Evolutionary conservation across 2,888 invertebrate species (phyloP).

Genomic region (Xestia sexstrigata): DNA sequence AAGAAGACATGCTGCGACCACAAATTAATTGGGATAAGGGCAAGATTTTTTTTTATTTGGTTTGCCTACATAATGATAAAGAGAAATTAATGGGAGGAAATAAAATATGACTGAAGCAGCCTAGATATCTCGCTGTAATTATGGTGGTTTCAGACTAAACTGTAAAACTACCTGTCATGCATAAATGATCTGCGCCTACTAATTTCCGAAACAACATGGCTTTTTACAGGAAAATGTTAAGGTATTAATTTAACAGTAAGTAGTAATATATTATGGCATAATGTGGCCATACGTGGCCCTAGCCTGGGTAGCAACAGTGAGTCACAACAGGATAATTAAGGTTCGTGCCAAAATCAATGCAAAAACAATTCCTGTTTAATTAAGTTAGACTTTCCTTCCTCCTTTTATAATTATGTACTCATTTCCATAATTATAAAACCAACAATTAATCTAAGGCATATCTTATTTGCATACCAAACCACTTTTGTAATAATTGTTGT

Average conservation of each 20-base stretch:
- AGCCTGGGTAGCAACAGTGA: not conserved
- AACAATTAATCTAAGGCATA: not conserved
- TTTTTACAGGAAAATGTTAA: slow-evolving; percentile 14
- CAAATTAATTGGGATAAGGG: too few species aligned
- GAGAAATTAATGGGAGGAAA: too few species aligned
- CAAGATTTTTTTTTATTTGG: too few species aligned
- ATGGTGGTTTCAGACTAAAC: not conserved
- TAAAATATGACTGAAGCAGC: not conserved
- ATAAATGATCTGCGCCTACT: not conserved
- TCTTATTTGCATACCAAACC: not conserved
- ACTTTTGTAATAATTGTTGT: not conserved
- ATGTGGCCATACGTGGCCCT: not conserved
- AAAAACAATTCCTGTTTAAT: not conserved
- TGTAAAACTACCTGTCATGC: not conserved
- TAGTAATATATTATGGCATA: not conserved
- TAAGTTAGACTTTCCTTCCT: slow-evolving; percentile 8
- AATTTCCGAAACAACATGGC: not conserved
- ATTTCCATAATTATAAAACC: not conserved
- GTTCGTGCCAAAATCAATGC: slow-evolving; percentile 1
- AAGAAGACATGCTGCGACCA: too few species aligned
- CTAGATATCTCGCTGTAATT: not conserved
- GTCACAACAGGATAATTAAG: not conserved
- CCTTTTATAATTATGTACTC: not conserved
- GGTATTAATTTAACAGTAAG: not conserved
- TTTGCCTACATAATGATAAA: too few species aligned